Base-by-base conservation (phyloP, 2,888 invertebrate genomes). In the Drosophila anceps region DNA sequence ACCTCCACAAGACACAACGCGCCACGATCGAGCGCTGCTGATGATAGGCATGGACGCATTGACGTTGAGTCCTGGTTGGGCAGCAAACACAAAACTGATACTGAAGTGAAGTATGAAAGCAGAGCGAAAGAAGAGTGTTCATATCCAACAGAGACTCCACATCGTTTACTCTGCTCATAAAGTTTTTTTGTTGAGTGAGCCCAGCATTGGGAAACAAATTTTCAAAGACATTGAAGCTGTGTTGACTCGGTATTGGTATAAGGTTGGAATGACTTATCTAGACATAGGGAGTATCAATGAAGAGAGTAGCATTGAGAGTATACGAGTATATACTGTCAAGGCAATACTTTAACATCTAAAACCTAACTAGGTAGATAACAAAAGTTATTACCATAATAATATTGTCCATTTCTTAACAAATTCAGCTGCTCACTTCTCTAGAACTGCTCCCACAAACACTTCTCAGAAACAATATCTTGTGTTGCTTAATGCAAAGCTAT, bases 1-100 rank as follows among this genome's bases (percentile, higher is more conserved):
- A 27, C 48, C 46, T 27, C 9, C 35, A 7, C 43, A 54, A 41
- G 15, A 29, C 48, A 6, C n/a, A 33, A 20, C 54, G 31, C 54
- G n/a, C 57, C 62, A 4, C 65, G 62, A 69, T 72, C 76, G 13
- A 76, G n/a, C 33, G 51, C 20, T 35, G 35, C 64, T 33, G 27
- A 65, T 81, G 65, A 53, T 66, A 59, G 2, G 85, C 78, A 60
- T 70, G n/a, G n/a, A 74, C 1, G 80, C 81, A 57, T 4, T 54
- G 27, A 1, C 7, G 20, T 4, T 37, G 51, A 1, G 65, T 69
- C 10, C 46, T 10, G 9, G 55, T 2, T 54, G 54, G 24, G 1
- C 20, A 33, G 55, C 57, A 29, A 41, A 41, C 24, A 35, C 35
- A 43, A 29, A 57, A 41, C 20, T 31, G 41, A 44, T 4, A 35